Evolutionary conservation across 2,888 invertebrate genomes (phyloP).

Genomic region (Ganaspis brasiliensis): DNA sequence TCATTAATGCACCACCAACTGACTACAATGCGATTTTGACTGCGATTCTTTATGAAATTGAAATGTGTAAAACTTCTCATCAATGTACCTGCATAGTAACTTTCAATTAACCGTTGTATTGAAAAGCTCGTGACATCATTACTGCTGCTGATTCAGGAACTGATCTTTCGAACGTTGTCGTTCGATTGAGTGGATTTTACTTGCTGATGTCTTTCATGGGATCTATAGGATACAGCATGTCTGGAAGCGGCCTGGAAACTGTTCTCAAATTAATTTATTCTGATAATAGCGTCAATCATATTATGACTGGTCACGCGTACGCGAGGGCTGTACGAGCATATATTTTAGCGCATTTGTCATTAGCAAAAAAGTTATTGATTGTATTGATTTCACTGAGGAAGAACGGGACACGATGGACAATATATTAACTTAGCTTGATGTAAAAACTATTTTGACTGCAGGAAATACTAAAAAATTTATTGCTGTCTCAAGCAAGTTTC

Average conservation of each 20-base stretch:
- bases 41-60: slow-evolving; percentile 50
- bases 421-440: too few relatives aligned
- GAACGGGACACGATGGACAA: too few relatives aligned
- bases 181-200: slow-evolving; percentile 68
- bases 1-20: slow-evolving; percentile 55
- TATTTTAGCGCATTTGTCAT: slow-evolving; percentile 54
- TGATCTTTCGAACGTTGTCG: slow-evolving; percentile 50
- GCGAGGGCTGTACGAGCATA: slow-evolving; percentile 57
- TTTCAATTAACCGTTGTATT: slow-evolving; percentile 60
- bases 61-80: slow-evolving; percentile 45
- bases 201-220: slow-evolving; percentile 59
- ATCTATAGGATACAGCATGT: slow-evolving; percentile 62
- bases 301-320: slow-evolving; percentile 51
- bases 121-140: slow-evolving; percentile 53
- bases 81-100: slow-evolving; percentile 52
- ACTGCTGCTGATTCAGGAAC: slow-evolving; percentile 11
- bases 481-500: too few relatives aligned
- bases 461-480: too few relatives aligned
- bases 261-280: slow-evolving; percentile 53
- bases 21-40: slow-evolving; percentile 56
- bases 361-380: slow-evolving; percentile 16
- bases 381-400: too few relatives aligned
- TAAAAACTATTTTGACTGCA: too few relatives aligned
- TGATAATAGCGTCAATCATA: not conserved
- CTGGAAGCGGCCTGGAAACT: slow-evolving; percentile 61